Conservation (phyloP, 2,888 invertebrate species). For the Eupithecia abbreviata region DNA sequence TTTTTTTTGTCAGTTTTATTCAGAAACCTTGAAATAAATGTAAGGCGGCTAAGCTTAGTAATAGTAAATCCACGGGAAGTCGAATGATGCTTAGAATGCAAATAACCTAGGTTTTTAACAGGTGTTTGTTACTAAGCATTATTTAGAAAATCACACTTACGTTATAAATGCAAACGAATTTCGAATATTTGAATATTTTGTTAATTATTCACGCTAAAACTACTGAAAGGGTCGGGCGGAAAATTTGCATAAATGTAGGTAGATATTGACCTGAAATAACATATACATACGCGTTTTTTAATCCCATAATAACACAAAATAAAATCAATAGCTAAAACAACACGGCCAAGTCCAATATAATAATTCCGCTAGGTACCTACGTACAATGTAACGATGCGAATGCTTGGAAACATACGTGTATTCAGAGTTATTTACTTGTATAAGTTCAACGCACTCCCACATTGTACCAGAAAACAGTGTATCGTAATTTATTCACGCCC, state of each 20-base stretch:
- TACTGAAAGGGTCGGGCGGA: neutral
- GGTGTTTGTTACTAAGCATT: neutral
- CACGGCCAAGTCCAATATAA: constrained; percentile 13
- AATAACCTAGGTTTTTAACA: neutral
- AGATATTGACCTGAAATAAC: neutral
- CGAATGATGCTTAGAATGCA: neutral
- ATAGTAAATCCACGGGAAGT: neutral
- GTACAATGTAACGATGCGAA: constrained; percentile 60
- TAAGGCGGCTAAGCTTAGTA: neutral
- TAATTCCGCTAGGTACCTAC: constrained; percentile 39
- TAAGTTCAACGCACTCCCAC: constrained; percentile 66
- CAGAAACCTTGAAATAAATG: neutral
- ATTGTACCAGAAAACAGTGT: constrained; percentile 19
- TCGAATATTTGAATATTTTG: neutral
- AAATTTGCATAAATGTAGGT: neutral
- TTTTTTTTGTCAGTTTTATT: neutral
- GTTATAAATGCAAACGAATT: neutral
- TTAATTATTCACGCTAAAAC: neutral
- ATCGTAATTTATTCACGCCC: neutral
- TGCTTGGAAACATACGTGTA: constrained; percentile 65
- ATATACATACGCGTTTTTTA: neutral
- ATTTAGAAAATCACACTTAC: neutral
- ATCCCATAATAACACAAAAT: neutral
- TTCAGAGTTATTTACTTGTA: constrained; percentile 66
- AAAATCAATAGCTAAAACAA: neutral